Evolutionary conservation across 53 echinoderm and acorn worm species (phyloP).

Genomic region (Holothuria scabra): DNA sequence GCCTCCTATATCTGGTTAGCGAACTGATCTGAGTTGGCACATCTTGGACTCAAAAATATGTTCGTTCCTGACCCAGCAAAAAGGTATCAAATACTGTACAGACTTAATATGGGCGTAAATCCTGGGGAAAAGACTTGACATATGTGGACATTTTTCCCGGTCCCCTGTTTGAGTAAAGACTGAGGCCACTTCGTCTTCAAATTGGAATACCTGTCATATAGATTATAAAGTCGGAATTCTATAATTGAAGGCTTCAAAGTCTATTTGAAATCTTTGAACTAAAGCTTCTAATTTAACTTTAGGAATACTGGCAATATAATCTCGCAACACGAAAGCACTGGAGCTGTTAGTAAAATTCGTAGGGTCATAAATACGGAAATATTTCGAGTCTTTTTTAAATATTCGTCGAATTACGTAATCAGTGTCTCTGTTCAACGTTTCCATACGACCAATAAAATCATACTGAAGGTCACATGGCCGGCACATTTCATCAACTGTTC

Average conservation of each 20-base stretch:
- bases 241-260: slow-evolving; percentile 29
- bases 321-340: neutral
- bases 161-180: no score
- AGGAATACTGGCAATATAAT: slow-evolving; percentile 11
- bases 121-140: no score
- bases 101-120: no score
- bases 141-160: no score
- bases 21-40: no score
- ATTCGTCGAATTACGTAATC: slow-evolving; percentile 45
- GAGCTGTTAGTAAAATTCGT: slow-evolving; percentile 35
- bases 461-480: slow-evolving; percentile 72
- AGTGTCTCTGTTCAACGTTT: slow-evolving; percentile 63
- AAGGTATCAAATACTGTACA: no score
- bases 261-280: slow-evolving; percentile 5
- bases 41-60: no score
- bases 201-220: no score
- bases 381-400: neutral
- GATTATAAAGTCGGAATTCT: no score
- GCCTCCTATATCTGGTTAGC: no score
- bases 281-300: neutral
- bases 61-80: no score
- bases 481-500: slow-evolving; percentile 70
- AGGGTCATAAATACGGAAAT: neutral
- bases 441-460: slow-evolving; percentile 77
- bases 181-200: no score